Percentiles rank a stretch among this genome's conserved stretches.
Conservation (phyloP, 1,140 invertebrate species). For the Penaeus vannamei region DNA sequence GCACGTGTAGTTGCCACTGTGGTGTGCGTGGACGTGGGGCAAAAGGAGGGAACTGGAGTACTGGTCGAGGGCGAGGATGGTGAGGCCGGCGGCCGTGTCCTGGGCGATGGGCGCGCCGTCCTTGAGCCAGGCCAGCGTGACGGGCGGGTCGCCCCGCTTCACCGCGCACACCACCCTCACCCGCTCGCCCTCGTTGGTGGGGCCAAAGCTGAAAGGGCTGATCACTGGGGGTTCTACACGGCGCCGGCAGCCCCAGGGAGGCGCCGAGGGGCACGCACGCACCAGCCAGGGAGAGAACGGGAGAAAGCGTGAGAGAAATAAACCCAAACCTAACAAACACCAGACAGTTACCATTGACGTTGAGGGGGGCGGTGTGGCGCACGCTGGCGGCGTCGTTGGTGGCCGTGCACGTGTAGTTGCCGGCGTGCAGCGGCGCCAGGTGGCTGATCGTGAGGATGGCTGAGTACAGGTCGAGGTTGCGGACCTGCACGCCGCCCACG, state of each 20-base stretch:
- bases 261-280: too few species aligned
- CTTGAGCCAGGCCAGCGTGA: slow-evolving; percentile 85
- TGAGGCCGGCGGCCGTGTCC: slow-evolving; percentile 46
- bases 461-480: slow-evolving; percentile 69
- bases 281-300: slow-evolving; percentile 1
- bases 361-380: slow-evolving; percentile 82
- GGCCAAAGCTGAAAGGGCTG: slow-evolving; percentile 67
- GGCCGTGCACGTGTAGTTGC: slow-evolving; percentile 87
- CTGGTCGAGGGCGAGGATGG: slow-evolving; percentile 78
- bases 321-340: slow-evolving; percentile 71
- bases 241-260: too few species aligned
- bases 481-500: slow-evolving; percentile 78
- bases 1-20: slow-evolving; percentile 71
- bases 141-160: slow-evolving; percentile 82
- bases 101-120: slow-evolving; percentile 77
- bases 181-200: slow-evolving; percentile 68
- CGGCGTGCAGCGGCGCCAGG: slow-evolving; percentile 77
- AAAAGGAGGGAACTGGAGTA: slow-evolving; percentile 60
- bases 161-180: slow-evolving; percentile 77
- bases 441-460: slow-evolving; percentile 54
- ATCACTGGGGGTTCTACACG: slow-evolving; percentile 68
- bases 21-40: slow-evolving; percentile 53
- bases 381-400: slow-evolving; percentile 82
- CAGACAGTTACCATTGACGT: slow-evolving; percentile 79
- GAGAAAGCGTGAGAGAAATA: too few species aligned